These are phyloP conservation scores for Maniola hyperantus DNA, from an alignment of 2,888 invertebrate species.

Conservation along the genomic window DNA sequence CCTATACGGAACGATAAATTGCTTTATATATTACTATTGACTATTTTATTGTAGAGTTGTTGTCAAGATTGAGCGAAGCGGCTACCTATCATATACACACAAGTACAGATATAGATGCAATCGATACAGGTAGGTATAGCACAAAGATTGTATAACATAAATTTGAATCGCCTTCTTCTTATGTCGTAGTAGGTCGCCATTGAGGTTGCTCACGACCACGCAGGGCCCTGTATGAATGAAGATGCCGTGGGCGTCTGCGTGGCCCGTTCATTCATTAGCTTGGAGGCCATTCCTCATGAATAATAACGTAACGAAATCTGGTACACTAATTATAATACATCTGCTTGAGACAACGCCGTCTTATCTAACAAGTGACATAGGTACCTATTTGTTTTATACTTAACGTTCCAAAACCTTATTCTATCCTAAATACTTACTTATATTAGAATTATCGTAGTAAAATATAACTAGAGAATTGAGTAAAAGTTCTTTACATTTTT, in stretches of 20 bases:
- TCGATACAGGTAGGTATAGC: neutral
- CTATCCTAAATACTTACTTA: neutral
- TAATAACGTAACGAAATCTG: constrained; percentile 75
- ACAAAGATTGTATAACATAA: constrained; percentile 6
- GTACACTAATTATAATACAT: constrained; percentile 56
- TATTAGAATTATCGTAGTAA: neutral
- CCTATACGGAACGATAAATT: too few relatives aligned
- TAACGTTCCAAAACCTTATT: neutral
- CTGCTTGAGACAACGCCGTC: constrained; percentile 39
- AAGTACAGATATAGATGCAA: neutral
- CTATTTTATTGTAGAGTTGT: too few relatives aligned
- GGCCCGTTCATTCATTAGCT: constrained; percentile 77
- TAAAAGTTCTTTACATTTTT: neutral
- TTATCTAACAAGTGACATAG: constrained; percentile 29
- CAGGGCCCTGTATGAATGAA: constrained; percentile 78
- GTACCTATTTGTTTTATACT: constrained; percentile 11
- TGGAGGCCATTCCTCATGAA: constrained; percentile 77
- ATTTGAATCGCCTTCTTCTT: constrained; percentile 14
- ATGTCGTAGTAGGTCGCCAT: constrained; percentile 53
- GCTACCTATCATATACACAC: neutral
- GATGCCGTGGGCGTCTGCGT: constrained; percentile 63
- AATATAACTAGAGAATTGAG: neutral
- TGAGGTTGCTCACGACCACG: constrained; percentile 65
- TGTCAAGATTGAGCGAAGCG: neutral
- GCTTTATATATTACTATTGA: too few relatives aligned